phyloP scores from a whole-genome alignment of 2,797 vertebrate species.

The Lepus oiostolus region DNA sequence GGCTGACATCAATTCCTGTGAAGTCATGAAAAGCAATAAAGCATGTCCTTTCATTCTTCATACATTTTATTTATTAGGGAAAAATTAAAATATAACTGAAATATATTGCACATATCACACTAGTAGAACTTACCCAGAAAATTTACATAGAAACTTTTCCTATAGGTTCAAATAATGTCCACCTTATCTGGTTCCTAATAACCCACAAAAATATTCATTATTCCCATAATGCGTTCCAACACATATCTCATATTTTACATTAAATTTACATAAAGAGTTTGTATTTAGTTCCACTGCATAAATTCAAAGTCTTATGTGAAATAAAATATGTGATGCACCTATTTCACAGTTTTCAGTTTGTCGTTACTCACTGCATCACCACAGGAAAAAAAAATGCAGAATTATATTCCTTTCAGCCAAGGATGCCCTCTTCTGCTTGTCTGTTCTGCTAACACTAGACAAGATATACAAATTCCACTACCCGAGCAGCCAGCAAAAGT shows the following conservation, averaged over 20 bases:
- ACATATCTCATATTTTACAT: background rate
- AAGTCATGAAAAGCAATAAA: background rate
- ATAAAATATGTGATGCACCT: background rate
- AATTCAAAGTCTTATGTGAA: background rate
- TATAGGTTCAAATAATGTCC: background rate
- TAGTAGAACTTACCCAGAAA: background rate
- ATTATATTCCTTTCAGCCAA: background rate
- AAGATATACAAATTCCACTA: background rate
- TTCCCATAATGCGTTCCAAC: background rate
- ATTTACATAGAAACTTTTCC: background rate
- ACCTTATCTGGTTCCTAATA: background rate
- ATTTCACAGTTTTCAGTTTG: background rate
- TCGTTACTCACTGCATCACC: background rate
- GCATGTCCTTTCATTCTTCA: background rate
- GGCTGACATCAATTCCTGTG: background rate
- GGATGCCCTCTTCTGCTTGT: background rate
- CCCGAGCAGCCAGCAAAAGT: background rate
- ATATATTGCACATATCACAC: background rate
- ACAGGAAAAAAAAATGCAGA: background rate
- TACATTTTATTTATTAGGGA: background rate
- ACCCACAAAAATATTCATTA: background rate
- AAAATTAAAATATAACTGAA: background rate
- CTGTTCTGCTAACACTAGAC: background rate
- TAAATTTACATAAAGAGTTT: background rate
- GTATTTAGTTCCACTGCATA: background rate